A percentile compares a stretch with the other conserved stretches of the same genome.
Conservation (phyloP, 2,797 vertebrate genomes). For the Phalloptychus januarius region DNA sequence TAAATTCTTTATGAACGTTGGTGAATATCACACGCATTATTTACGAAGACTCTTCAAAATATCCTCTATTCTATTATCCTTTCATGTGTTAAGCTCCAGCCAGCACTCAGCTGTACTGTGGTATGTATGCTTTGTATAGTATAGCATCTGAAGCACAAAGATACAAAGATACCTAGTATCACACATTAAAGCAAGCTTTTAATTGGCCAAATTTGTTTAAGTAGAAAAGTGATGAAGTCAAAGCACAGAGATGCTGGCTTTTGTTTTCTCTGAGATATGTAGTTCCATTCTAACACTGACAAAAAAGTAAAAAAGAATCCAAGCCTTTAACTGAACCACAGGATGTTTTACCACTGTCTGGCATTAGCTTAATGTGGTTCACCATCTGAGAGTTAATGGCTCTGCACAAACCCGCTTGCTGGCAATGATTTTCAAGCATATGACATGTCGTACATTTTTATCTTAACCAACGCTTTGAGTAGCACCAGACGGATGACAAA, state of each 20-base stretch:
- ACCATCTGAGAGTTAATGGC: slow-evolving; percentile 64
- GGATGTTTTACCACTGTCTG: slow-evolving; percentile 33
- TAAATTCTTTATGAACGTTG: slow-evolving; percentile 72
- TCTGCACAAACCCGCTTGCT: slow-evolving; percentile 46
- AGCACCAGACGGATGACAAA: slow-evolving; percentile 21
- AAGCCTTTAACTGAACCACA: slow-evolving; percentile 32
- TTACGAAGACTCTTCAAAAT: slow-evolving; percentile 66
- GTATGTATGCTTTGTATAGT: slow-evolving; percentile 9
- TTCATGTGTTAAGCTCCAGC: slow-evolving; percentile 41
- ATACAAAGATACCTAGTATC: background rate
- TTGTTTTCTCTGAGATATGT: background rate
- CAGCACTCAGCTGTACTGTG: slow-evolving; percentile 20
- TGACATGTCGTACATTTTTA: slow-evolving; percentile 37
- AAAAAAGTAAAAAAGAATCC: slow-evolving; percentile 20
- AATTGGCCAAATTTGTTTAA: slow-evolving; percentile 16
- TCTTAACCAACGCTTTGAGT: slow-evolving; percentile 30
- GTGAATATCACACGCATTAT: slow-evolving; percentile 72
- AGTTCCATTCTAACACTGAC: slow-evolving; percentile 8
- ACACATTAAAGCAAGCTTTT: slow-evolving; percentile 22
- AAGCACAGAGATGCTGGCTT: slow-evolving; percentile 22
- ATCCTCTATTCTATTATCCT: slow-evolving; percentile 53
- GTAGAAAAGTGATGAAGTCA: slow-evolving; percentile 16
- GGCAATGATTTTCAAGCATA: slow-evolving; percentile 58
- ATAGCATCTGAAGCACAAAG: slow-evolving; percentile 1
- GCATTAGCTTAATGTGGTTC: slow-evolving; percentile 56